Conservation (phyloP, 1,140 invertebrate species). For the Scaptomyza graminum region DNA sequence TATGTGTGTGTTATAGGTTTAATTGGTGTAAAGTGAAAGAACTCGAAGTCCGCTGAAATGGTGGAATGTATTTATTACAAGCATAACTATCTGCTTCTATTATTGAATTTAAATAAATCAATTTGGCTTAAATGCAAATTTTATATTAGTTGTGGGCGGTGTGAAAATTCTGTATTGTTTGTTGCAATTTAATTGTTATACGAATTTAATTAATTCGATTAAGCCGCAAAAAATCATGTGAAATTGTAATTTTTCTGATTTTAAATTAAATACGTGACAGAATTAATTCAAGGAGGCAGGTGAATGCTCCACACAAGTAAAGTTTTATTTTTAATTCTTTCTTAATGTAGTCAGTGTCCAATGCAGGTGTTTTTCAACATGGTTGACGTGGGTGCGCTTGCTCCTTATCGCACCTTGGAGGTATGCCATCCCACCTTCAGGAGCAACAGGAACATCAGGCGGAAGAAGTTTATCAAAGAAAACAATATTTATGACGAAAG, state of each 20-base stretch:
- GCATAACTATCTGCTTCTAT: constrained; percentile 30
- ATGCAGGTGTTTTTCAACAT: too few relatives aligned
- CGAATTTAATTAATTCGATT: constrained; percentile 78
- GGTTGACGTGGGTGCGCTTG: too few relatives aligned
- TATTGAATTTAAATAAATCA: constrained; percentile 67
- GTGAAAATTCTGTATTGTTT: constrained; percentile 7
- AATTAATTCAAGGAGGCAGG: not conserved
- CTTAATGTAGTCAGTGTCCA: too few relatives aligned
- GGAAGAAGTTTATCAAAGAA: too few relatives aligned
- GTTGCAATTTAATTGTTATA: constrained; percentile 52
- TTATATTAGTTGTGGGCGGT: not conserved
- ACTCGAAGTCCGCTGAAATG: constrained; percentile 44
- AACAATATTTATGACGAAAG: too few relatives aligned
- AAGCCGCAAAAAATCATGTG: constrained; percentile 54
- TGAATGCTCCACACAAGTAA: too few relatives aligned
- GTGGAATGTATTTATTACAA: too few relatives aligned
- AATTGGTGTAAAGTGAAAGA: constrained; percentile 63
- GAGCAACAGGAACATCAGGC: too few relatives aligned
- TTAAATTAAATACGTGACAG: not conserved
- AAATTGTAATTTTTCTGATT: constrained; percentile 28
- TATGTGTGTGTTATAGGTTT: constrained; percentile 35
- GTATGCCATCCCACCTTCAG: too few relatives aligned
- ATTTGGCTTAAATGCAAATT: not conserved
- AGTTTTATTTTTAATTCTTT: too few relatives aligned
- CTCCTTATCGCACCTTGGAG: too few relatives aligned